Percentiles rank a stretch among this genome's conserved stretches.
Evolutionary conservation across 2,113 vertebrate genomes (phyloP).

Genomic region (Pleuronectes platessa): DNA sequence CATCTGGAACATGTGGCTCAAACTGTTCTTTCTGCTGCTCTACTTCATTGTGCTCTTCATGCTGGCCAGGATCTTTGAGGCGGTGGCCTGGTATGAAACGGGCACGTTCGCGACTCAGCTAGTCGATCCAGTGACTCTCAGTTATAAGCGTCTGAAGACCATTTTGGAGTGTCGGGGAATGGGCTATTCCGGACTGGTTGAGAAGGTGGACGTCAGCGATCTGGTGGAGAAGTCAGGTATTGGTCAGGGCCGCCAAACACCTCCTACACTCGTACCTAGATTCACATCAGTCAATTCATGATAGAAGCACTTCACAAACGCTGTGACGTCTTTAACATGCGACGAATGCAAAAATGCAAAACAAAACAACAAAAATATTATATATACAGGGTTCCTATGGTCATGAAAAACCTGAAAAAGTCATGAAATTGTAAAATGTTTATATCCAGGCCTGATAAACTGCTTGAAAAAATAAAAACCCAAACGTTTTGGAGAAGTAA

Average conservation of each 20-base stretch:
- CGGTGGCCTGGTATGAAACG: slow-evolving; percentile 95
- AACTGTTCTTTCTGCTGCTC: slow-evolving; percentile 92
- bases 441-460: too few species aligned
- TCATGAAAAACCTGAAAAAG: too few species aligned
- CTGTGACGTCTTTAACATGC: too few species aligned
- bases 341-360: too few species aligned
- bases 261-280: neutral
- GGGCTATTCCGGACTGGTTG: slow-evolving; percentile 90
- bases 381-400: too few species aligned
- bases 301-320: too few species aligned
- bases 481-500: too few species aligned
- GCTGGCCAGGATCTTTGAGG: slow-evolving; percentile 93
- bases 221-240: slow-evolving; percentile 94
- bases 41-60: slow-evolving; percentile 93
- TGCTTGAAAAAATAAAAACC: too few species aligned
- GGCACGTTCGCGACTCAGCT: slow-evolving; percentile 94
- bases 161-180: slow-evolving; percentile 94
- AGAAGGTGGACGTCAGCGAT: slow-evolving; percentile 93
- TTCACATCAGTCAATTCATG: neutral
- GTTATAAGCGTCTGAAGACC: slow-evolving; percentile 92
- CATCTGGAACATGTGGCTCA: slow-evolving; percentile 91
- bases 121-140: slow-evolving; percentile 93
- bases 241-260: neutral
- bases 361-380: too few species aligned
- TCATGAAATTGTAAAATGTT: too few species aligned